Conservation (phyloP, 2,113 vertebrate species). For the Sinocyclocheilus anshuiensis region DNA sequence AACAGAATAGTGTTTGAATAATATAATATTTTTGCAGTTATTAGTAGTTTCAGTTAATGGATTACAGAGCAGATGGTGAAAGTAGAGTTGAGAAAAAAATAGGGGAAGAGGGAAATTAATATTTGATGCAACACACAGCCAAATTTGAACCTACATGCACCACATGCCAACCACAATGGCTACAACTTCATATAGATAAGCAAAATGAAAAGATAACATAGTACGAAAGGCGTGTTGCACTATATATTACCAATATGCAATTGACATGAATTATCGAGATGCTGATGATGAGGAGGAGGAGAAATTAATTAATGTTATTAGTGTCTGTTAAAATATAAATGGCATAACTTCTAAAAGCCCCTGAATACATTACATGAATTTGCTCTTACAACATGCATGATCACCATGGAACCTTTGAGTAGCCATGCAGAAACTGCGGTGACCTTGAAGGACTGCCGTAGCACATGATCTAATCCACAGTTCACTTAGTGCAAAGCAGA, state of each 20-base stretch:
- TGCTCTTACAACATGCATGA: constrained; percentile 7
- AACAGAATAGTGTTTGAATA: not conserved
- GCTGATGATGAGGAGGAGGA: not conserved
- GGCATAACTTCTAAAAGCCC: not conserved
- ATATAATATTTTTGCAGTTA: not conserved
- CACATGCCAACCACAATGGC: not conserved
- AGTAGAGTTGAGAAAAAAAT: not conserved
- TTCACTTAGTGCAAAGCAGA: too few relatives aligned
- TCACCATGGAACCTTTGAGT: not conserved
- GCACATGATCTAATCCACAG: constrained; percentile 10
- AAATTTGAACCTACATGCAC: not conserved
- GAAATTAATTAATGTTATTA: constrained; percentile 1
- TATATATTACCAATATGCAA: not conserved
- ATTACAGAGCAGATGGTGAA: not conserved
- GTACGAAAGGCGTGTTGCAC: not conserved
- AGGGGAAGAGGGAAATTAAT: not conserved
- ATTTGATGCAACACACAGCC: not conserved
- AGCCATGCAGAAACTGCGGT: not conserved
- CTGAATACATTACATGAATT: not conserved
- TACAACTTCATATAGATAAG: not conserved
- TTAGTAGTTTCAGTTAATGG: not conserved
- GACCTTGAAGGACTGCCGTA: not conserved
- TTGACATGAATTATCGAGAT: not conserved
- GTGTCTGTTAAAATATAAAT: constrained; percentile 5
- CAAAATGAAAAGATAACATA: not conserved